These are phyloP conservation scores for Psittacula echo DNA, from an alignment of 2,797 vertebrate genomes.

Conservation along the genomic window DNA sequence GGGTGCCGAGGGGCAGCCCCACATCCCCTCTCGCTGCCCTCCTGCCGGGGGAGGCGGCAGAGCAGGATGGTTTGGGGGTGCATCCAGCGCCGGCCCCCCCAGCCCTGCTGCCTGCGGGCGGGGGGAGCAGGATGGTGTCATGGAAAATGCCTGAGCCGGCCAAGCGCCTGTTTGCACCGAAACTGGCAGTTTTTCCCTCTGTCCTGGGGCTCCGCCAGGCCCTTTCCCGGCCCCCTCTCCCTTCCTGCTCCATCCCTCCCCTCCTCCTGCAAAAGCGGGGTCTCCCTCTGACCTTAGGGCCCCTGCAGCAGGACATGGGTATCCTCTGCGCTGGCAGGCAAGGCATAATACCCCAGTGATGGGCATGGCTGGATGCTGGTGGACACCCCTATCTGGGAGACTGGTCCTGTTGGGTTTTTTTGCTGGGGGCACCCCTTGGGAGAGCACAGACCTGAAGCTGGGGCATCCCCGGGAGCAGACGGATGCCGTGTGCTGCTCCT, in stretches of 20 bases:
- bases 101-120: neutral
- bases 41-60: neutral
- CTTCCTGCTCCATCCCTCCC: neutral
- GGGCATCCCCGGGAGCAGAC: neutral
- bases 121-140: constrained; percentile 70
- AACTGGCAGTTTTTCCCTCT: constrained; percentile 55
- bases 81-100: neutral
- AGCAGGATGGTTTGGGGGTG: neutral
- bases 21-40: neutral
- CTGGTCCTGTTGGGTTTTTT: neutral
- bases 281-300: neutral
- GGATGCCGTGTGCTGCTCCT: neutral
- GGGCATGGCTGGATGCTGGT: neutral
- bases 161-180: constrained; percentile 76
- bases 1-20: neutral
- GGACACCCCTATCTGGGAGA: accelerated
- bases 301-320: neutral
- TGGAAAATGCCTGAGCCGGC: constrained; percentile 77
- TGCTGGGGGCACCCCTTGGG: neutral
- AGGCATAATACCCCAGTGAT: neutral
- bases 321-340: neutral
- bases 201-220: constrained; percentile 72
- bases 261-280: neutral
- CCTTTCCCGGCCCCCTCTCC: neutral
- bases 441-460: neutral